Percentiles rank a stretch among this genome's conserved stretches.
Conservation (phyloP, 2,888 invertebrate species). For the Conus canariensis region DNA sequence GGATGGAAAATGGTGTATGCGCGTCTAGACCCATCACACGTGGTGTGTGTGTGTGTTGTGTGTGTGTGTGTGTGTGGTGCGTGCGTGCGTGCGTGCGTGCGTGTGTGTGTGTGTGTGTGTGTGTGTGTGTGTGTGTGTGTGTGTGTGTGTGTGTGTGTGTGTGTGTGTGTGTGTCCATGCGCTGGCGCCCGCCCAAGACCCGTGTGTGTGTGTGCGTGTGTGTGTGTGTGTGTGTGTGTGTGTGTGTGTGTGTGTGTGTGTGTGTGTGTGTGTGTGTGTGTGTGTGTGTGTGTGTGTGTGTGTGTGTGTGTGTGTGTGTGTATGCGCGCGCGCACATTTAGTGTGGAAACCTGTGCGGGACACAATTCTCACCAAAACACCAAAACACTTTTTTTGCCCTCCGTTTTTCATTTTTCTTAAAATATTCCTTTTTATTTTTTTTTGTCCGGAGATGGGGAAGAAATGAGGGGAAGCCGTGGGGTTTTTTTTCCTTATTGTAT, state of each 20-base stretch:
- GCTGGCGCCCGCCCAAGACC: background rate
- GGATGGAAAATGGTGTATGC: background rate
- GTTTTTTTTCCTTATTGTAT: too few relatives aligned
- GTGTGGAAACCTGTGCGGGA: too few relatives aligned
- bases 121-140: conserved; percentile 10
- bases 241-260: conserved; percentile 15
- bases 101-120: background rate
- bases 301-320: background rate
- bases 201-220: background rate
- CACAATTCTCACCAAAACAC: too few relatives aligned
- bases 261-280: conserved; percentile 5
- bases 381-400: too few relatives aligned
- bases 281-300: background rate
- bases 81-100: conserved; percentile 8
- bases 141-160: conserved; percentile 15
- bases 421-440: too few relatives aligned
- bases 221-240: background rate
- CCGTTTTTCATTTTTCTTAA: too few relatives aligned
- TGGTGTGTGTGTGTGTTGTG: conserved; percentile 19
- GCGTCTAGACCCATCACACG: too few relatives aligned
- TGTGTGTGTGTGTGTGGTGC: conserved; percentile 22
- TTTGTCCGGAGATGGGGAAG: too few relatives aligned
- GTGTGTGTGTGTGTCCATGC: background rate
- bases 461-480: too few relatives aligned
- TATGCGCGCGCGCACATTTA: too few relatives aligned